Evolutionary conservation across 2,888 invertebrate genomes (phyloP).

Genomic region (Chrysopilus asiliformis): DNA sequence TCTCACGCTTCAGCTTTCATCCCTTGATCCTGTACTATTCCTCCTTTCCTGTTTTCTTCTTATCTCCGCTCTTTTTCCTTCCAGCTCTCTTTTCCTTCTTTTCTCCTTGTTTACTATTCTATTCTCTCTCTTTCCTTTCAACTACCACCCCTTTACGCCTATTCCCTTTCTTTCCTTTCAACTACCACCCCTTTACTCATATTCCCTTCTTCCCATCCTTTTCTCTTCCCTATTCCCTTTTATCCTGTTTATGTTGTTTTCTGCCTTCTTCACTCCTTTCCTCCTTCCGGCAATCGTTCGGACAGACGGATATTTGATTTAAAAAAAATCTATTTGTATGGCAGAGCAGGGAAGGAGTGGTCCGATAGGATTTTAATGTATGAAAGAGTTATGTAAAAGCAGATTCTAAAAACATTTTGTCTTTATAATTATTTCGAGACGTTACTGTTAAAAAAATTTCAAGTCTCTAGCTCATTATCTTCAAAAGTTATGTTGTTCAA

Average conservation of each 20-base stretch:
- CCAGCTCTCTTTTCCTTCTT: background rate
- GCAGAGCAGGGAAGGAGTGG: too few relatives aligned
- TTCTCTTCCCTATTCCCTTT: background rate
- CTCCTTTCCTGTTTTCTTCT: background rate
- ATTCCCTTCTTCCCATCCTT: background rate
- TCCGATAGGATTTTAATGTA: too few relatives aligned
- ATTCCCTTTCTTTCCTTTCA: background rate
- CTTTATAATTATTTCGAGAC: too few relatives aligned
- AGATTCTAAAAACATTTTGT: too few relatives aligned
- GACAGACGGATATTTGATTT: too few relatives aligned
- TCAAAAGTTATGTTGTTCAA: too few relatives aligned
- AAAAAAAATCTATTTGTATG: too few relatives aligned
- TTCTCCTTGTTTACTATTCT: background rate
- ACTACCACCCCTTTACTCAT: background rate
- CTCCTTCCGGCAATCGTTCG: too few relatives aligned
- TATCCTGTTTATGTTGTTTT: background rate
- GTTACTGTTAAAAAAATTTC: too few relatives aligned
- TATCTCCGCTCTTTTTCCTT: background rate
- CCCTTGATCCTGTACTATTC: conserved; percentile 1
- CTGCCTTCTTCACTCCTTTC: conserved; percentile 1
- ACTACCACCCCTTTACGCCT: background rate
- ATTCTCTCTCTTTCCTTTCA: background rate
- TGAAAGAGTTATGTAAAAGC: too few relatives aligned
- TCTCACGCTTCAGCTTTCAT: background rate
- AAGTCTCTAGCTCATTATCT: too few relatives aligned